Conservation (phyloP, 2,888 invertebrate species). For the Saturnia japonica region DNA sequence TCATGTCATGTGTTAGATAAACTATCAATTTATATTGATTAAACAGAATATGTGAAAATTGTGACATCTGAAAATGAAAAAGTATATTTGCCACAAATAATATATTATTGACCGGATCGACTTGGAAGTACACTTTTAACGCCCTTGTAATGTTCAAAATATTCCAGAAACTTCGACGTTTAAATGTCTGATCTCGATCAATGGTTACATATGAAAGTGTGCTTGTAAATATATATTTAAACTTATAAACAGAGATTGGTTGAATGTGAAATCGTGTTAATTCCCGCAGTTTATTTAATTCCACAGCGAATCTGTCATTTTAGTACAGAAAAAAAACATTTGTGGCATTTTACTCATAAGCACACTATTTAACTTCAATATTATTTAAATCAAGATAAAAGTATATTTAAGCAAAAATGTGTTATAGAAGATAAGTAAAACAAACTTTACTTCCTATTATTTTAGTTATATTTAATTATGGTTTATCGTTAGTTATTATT, state of each 20-base stretch:
- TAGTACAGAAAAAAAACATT: neutral
- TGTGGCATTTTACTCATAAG: neutral
- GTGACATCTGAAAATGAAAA: neutral
- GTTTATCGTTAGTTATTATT: neutral
- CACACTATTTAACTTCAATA: neutral
- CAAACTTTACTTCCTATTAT: slow-evolving; percentile 9
- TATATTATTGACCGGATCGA: neutral
- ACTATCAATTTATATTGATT: slow-evolving; percentile 1
- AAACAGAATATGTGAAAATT: neutral
- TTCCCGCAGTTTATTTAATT: neutral
- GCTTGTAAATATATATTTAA: neutral
- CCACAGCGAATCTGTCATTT: neutral
- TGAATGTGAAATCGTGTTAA: neutral
- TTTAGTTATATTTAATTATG: slow-evolving; percentile 6
- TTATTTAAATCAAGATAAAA: neutral
- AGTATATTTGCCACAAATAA: neutral
- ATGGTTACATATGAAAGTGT: neutral
- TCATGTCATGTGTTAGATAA: neutral
- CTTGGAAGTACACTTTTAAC: neutral
- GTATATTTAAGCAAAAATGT: neutral
- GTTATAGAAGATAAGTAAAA: slow-evolving; percentile 3
- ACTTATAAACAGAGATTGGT: neutral
- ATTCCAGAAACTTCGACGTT: neutral
- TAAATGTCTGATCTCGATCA: neutral
- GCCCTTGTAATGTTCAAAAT: neutral